Evolutionary conservation across 2,888 invertebrate species (phyloP).

Genomic region (Pyrocoelia pectoralis): DNA sequence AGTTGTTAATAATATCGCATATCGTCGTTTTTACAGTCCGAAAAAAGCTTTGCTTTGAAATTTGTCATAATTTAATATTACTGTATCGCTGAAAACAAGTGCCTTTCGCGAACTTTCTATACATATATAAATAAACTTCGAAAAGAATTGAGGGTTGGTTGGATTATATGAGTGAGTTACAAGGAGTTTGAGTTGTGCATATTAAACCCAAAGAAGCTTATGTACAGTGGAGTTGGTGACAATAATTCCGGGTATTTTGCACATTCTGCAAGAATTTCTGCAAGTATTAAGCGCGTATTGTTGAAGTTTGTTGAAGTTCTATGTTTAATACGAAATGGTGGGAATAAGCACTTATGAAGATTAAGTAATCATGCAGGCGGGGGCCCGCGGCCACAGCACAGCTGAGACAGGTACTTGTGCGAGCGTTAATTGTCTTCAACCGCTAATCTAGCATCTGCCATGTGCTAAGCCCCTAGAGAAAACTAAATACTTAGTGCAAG

Average conservation of each 20-base stretch:
- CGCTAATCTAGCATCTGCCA: conserved; percentile 52
- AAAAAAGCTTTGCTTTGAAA: too few species aligned
- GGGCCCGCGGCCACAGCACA: conserved; percentile 34
- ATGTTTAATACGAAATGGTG: conserved; percentile 31
- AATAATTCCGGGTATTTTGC: conserved; percentile 19
- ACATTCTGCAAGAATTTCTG: conserved; percentile 28
- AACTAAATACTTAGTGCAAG: conserved; percentile 40
- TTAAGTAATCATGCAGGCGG: conserved; percentile 43
- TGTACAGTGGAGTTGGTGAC: neutral
- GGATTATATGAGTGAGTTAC: neutral
- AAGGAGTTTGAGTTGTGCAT: neutral
- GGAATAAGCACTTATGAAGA: conserved; percentile 48
- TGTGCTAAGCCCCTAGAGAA: conserved; percentile 44
- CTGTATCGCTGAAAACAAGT: too few species aligned
- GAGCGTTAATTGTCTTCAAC: conserved; percentile 53
- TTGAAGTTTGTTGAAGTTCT: conserved; percentile 34
- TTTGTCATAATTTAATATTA: too few species aligned
- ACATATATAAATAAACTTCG: too few species aligned
- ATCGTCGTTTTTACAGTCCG: too few species aligned
- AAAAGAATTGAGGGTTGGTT: neutral
- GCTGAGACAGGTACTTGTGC: conserved; percentile 41
- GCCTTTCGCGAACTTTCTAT: too few species aligned
- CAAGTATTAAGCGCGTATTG: conserved; percentile 28
- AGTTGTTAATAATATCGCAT: too few species aligned
- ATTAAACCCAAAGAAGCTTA: neutral